Base-by-base conservation (phyloP, 2,888 invertebrate species). In the Polietes domitor region DNA sequence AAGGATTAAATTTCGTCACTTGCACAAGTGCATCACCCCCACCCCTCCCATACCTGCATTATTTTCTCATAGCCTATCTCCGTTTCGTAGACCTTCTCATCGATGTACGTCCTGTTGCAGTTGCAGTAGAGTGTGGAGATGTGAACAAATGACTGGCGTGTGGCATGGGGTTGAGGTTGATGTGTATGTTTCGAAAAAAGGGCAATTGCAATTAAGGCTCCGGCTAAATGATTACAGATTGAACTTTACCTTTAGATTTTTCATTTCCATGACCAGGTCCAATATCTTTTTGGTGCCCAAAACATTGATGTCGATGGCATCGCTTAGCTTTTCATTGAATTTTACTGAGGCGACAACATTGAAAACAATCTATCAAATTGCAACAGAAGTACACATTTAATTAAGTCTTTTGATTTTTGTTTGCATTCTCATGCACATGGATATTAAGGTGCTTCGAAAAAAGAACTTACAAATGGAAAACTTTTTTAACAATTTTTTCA, bases 331-430 rank as follows among this genome's bases (percentile, higher is more conserved):
- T 89, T 92, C 92, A 89, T 92, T 92, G 89, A 92, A 92, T 88
- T 92, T 92, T 78, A 92, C 92, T 28, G 92, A 92, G 55, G 92
- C 92, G 85, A 92, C 92, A 85, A 92, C 91, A 86, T 92, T 92
- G 89, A 92, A 92, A 86, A 92, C 92, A 87, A 92, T 92, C 92
- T 92, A 86, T 65, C 73, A 68, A 82, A 73, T 71, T 24, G 15
- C 2, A 76, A 17, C n/a, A 32, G 53, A 19, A 24, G n/a, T 21
- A 43, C 26, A 24, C 70, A 19, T 83, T 83, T 70, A 70, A 80
- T 80, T 73, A 83, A 77, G 32, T 80, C 32, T 72, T 47, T 61
- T 79, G 74, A 63, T 82, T 37, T n/a, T n/a, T n/a, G n/a, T n/a
- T n/a, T n/a, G n/a, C n/a, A n/a, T n/a, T n/a, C n/a, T n/a, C n/a